These are phyloP conservation scores for Stramonita haemastoma DNA, from an alignment of 2,888 invertebrate genomes.

Conservation along the genomic window DNA sequence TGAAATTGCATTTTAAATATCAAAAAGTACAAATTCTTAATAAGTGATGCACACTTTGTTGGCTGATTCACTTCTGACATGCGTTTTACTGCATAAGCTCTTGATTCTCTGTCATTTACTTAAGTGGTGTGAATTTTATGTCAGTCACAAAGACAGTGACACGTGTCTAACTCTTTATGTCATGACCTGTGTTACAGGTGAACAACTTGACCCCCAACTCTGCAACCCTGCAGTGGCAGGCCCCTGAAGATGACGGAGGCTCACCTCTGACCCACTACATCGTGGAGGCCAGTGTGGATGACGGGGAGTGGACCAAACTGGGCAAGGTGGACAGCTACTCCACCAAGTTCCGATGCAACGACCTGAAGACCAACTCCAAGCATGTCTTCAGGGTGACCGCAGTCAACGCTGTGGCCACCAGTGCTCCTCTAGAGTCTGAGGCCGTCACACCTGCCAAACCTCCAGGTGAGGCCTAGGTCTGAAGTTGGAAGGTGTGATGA, in stretches of 20 bases:
- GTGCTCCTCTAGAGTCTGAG: slow-evolving; percentile 63
- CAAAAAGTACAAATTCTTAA: too few relatives aligned
- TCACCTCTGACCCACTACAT: slow-evolving; percentile 59
- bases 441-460: slow-evolving; percentile 61
- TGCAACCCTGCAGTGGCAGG: slow-evolving; percentile 65
- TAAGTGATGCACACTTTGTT: too few relatives aligned
- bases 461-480: slow-evolving; percentile 82
- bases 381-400: slow-evolving; percentile 69
- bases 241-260: slow-evolving; percentile 69
- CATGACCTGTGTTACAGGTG: slow-evolving; percentile 48
- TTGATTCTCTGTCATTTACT: too few relatives aligned
- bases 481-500: too few relatives aligned
- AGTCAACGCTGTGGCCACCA: slow-evolving; percentile 62
- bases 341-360: slow-evolving; percentile 68
- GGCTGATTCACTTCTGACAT: too few relatives aligned
- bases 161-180: too few relatives aligned
- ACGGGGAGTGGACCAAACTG: slow-evolving; percentile 94
- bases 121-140: too few relatives aligned
- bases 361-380: slow-evolving; percentile 82
- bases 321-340: slow-evolving; percentile 79
- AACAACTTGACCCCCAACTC: slow-evolving; percentile 81
- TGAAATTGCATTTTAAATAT: too few relatives aligned
- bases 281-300: slow-evolving; percentile 75
- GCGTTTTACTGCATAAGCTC: too few relatives aligned
- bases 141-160: too few relatives aligned